Evolutionary conservation across 2,113 vertebrate species (phyloP).

Genomic region (human): DNA sequence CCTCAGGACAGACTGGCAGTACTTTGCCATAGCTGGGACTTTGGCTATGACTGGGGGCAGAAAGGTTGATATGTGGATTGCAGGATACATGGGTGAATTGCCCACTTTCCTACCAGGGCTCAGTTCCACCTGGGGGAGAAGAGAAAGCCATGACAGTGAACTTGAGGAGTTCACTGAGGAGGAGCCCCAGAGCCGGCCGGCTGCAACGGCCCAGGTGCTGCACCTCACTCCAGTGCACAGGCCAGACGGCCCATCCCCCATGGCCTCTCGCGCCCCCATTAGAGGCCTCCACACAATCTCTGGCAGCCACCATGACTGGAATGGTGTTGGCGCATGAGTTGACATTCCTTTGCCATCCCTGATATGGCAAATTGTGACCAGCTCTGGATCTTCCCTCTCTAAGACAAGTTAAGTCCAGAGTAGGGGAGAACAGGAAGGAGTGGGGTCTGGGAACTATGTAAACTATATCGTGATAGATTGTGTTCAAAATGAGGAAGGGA

Average conservation of each 20-base stretch:
- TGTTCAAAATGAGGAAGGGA: neutral
- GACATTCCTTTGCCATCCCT: neutral
- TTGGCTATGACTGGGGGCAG: neutral
- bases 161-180: neutral
- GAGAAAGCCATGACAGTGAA: neutral
- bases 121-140: neutral
- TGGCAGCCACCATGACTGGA: neutral
- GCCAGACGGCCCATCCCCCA: neutral
- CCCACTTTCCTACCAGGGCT: neutral
- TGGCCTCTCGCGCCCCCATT: neutral
- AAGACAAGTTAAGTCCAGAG: neutral
- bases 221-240: neutral
- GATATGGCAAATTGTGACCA: neutral
- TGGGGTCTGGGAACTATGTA: neutral
- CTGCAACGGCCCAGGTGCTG: conserved; percentile 20
- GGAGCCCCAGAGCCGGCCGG: neutral
- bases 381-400: neutral
- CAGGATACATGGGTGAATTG: neutral
- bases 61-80: neutral
- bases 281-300: neutral
- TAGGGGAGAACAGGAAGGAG: neutral
- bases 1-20: neutral
- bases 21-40: neutral
- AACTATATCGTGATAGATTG: rapidly evolving
- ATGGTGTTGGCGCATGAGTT: rapidly evolving